Percentiles rank a stretch among this genome's conserved stretches.
Evolutionary conservation across 35 echinoderm and acorn worm genomes (phyloP).

Genomic region (Acanthaster planci): DNA sequence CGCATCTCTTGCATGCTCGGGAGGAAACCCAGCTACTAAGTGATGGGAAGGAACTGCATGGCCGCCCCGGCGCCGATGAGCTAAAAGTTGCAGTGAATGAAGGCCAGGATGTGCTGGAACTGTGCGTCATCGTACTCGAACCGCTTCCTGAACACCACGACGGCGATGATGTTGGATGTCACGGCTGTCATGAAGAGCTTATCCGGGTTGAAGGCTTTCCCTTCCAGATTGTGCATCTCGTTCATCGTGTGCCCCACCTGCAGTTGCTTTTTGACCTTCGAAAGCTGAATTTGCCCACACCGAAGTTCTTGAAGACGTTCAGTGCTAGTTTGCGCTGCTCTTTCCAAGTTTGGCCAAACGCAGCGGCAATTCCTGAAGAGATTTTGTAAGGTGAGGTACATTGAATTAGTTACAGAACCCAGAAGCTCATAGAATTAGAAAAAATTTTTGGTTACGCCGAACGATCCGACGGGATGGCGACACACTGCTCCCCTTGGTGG

Average conservation of each 20-base stretch:
- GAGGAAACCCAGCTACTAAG: conserved; percentile 6
- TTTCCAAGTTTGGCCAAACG: conserved; percentile 57
- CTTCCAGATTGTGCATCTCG: conserved; percentile 14
- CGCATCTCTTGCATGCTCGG: background rate
- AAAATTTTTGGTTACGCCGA: too few species aligned
- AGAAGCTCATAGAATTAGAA: too few species aligned
- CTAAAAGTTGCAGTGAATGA: background rate
- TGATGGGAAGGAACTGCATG: background rate
- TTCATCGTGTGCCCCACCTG: conserved; percentile 33
- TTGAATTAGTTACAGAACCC: too few species aligned
- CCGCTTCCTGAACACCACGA: conserved; percentile 48
- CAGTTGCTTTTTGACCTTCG: conserved; percentile 62
- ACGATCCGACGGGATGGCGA: too few species aligned
- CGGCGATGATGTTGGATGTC: conserved; percentile 49
- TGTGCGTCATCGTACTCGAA: conserved; percentile 58
- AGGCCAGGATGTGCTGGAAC: background rate
- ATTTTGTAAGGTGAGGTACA: too few species aligned
- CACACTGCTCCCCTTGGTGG: too few species aligned
- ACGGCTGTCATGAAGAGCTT: conserved; percentile 36
- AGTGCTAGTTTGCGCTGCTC: conserved; percentile 70
- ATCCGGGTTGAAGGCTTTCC: conserved; percentile 41
- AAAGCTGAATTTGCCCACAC: conserved; percentile 80
- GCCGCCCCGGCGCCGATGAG: background rate
- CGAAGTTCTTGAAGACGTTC: conserved; percentile 69
- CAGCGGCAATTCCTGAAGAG: conserved; percentile 4